Evolutionary conservation across 1,140 invertebrate genomes (phyloP).

Genomic region (Drosophila carrolli): DNA sequence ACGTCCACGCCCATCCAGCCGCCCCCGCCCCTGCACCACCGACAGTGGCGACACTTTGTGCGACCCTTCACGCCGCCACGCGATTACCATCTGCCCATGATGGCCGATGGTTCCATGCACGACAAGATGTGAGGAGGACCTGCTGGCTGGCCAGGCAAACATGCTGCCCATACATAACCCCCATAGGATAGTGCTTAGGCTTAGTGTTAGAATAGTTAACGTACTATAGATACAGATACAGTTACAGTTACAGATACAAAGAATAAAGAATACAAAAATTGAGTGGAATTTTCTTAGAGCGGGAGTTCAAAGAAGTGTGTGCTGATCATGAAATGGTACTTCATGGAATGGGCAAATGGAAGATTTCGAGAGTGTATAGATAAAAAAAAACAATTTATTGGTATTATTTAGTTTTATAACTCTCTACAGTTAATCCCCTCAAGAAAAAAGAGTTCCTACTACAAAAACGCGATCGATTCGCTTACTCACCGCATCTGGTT

Average conservation of each 20-base stretch:
- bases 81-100: conserved; percentile 75
- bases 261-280: conserved; percentile 54
- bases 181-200: conserved; percentile 68
- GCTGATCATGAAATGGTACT: conserved; percentile 36
- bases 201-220: conserved; percentile 61
- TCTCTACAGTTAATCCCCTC: neutral
- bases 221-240: conserved; percentile 53
- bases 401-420: too few relatives aligned
- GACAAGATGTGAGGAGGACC: conserved; percentile 58
- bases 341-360: conserved; percentile 23
- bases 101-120: conserved; percentile 57
- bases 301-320: conserved; percentile 6
- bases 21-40: conserved; percentile 61
- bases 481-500: conserved; percentile 88
- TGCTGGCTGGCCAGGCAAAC: neutral
- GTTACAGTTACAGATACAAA: conserved; percentile 45
- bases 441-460: neutral
- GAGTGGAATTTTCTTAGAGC: conserved; percentile 10
- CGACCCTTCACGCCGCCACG: conserved; percentile 80
- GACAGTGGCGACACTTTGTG: conserved; percentile 82
- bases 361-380: neutral
- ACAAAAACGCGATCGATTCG: neutral
- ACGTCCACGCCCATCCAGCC: conserved; percentile 56
- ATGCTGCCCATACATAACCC: conserved; percentile 5
- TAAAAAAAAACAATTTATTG: neutral